phyloP scores from a whole-genome alignment of 2,888 invertebrate genomes.

The Chrysolina americana region DNA sequence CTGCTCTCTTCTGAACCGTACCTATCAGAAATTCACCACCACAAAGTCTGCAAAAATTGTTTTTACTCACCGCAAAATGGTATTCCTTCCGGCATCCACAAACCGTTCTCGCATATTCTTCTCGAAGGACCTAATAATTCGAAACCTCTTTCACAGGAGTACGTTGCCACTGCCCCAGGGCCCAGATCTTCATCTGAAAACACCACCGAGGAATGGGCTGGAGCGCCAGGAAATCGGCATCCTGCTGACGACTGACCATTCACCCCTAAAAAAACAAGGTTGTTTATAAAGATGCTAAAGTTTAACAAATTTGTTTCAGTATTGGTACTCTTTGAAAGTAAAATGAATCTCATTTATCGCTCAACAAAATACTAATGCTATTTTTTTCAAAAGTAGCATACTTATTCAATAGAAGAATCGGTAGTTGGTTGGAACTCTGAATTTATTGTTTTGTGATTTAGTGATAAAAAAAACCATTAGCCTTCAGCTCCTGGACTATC shows the following conservation, averaged over 20 bases:
- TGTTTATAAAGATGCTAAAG: no score
- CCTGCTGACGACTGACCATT: slow-evolving; percentile 49
- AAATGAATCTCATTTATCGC: no score
- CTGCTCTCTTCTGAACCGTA: not conserved
- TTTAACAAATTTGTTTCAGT: not conserved
- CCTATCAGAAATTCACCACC: not conserved
- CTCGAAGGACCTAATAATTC: slow-evolving; percentile 91
- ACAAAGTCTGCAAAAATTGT: no score
- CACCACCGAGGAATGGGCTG: slow-evolving; percentile 87
- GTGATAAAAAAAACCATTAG: no score
- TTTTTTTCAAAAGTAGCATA: no score
- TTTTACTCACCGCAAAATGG: slow-evolving; percentile 91
- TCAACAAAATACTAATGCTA: no score
- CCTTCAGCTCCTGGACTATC: no score
- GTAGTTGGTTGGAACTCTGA: no score
- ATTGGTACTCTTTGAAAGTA: no score
- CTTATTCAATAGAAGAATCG: no score
- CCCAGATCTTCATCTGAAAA: slow-evolving; percentile 79
- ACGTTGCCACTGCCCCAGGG: slow-evolving; percentile 82
- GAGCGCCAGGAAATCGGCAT: slow-evolving; percentile 92
- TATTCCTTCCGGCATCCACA: slow-evolving; percentile 91
- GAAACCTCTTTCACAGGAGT: slow-evolving; percentile 90
- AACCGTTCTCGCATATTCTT: slow-evolving; percentile 82
- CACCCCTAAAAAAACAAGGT: slow-evolving; percentile 31
- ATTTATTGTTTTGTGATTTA: no score